A percentile compares a stretch with the other conserved stretches of the same genome.
phyloP scores from a whole-genome alignment of 2,113 vertebrate genomes.

The Dolichotis patagonum region DNA sequence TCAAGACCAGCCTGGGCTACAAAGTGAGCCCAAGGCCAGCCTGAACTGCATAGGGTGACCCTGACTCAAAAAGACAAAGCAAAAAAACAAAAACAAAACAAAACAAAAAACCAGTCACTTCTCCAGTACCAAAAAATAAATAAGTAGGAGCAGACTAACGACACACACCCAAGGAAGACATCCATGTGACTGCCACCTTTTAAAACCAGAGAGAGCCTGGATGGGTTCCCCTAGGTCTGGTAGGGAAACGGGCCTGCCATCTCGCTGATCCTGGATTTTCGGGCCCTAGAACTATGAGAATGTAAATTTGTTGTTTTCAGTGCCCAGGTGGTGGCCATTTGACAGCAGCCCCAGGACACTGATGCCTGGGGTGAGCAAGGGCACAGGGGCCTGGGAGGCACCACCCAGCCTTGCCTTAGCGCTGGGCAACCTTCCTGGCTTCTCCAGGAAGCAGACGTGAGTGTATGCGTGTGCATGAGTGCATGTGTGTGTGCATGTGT shows the following conservation, averaged over 20 bases:
- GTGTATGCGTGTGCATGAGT: not conserved
- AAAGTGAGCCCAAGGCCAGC: no score
- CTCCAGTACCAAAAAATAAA: not conserved
- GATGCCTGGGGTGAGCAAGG: not conserved
- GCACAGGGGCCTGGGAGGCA: not conserved
- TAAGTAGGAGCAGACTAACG: not conserved
- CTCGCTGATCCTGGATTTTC: not conserved
- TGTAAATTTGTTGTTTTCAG: not conserved
- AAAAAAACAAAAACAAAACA: no score
- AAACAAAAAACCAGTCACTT: no score
- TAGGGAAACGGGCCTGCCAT: not conserved
- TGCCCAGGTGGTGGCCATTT: not conserved
- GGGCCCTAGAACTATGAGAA: not conserved
- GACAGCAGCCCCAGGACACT: not conserved
- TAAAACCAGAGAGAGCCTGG: not conserved
- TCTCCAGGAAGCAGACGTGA: not conserved
- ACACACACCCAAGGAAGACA: not conserved
- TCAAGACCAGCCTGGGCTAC: no score
- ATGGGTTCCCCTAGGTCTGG: not conserved
- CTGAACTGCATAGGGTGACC: no score
- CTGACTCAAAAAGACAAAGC: no score
- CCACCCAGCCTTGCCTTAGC: not conserved
- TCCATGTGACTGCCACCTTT: not conserved
- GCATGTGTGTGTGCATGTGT: not conserved
- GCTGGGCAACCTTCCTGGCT: not conserved